phyloP scores from a whole-genome alignment of 2,113 vertebrate species.

The Crotophaga sulcirostris region DNA sequence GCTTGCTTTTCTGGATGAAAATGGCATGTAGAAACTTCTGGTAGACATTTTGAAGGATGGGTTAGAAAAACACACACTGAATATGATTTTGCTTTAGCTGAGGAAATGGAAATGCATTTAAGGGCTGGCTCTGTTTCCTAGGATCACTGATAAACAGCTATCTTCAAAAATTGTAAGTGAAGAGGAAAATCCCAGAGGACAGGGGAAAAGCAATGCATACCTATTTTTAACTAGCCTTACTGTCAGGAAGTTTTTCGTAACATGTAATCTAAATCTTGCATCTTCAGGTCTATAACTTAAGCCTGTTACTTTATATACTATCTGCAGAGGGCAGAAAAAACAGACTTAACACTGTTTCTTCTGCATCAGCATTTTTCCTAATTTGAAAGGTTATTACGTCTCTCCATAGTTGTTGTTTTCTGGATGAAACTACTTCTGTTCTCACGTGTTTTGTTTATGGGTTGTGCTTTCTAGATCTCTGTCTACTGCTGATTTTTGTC shows the following conservation, averaged over 20 bases:
- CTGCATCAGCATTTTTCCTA: neutral
- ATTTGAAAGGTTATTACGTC: neutral
- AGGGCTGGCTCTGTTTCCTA: neutral
- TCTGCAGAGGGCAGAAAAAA: neutral
- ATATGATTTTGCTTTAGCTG: neutral
- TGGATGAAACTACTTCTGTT: neutral
- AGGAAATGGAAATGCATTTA: neutral
- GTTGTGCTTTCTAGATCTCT: neutral
- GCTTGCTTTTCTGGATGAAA: neutral
- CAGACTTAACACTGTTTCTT: accelerated
- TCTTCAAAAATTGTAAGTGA: neutral
- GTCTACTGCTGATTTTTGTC: neutral
- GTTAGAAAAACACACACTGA: neutral
- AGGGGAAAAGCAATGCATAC: neutral
- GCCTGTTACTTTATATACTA: neutral
- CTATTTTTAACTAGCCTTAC: neutral
- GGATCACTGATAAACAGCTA: neutral
- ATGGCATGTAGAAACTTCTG: neutral
- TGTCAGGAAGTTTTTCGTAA: neutral
- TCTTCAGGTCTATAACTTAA: neutral
- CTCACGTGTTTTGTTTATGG: neutral
- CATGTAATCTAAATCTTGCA: neutral
- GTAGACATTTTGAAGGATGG: neutral
- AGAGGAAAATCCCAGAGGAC: neutral
- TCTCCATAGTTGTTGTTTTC: neutral